phyloP scores from a whole-genome alignment of 2,113 vertebrate genomes.

The Sylvilagus bachmani region DNA sequence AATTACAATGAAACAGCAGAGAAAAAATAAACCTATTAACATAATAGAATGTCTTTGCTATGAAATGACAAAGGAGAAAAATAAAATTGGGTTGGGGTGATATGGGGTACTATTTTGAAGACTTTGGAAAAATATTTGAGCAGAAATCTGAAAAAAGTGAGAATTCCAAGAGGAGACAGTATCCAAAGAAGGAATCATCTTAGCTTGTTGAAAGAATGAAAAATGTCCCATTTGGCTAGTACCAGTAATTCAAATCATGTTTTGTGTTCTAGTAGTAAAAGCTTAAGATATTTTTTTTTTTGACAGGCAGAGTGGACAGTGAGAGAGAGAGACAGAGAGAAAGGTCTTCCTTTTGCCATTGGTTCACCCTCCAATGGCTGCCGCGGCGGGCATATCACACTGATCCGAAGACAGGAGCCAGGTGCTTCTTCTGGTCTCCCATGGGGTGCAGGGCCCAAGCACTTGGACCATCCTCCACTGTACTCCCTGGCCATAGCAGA shows the following conservation, averaged over 20 bases:
- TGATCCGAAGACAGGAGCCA: no score
- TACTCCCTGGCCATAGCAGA: no score
- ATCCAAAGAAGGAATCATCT: background rate
- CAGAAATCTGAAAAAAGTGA: background rate
- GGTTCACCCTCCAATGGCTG: no score
- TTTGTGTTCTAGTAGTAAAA: background rate
- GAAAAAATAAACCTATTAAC: background rate
- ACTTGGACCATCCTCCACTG: no score
- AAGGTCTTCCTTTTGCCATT: no score
- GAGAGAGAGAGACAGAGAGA: no score
- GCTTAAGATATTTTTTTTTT: background rate
- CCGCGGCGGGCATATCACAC: no score
- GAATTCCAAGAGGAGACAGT: background rate
- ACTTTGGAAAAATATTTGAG: background rate
- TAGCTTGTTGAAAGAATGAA: background rate
- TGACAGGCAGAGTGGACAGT: no score
- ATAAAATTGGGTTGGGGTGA: background rate
- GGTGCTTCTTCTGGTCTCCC: no score
- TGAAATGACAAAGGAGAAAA: constrained; percentile 50
- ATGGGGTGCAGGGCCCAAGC: no score
- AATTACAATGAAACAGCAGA: background rate
- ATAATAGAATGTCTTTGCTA: background rate
- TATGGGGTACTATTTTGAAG: background rate
- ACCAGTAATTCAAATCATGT: background rate
- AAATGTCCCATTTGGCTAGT: background rate